Evolutionary conservation across 1,140 invertebrate genomes (phyloP), one percentile per base, ranked within the genome.

Genomic region (Ericerus pela): DNA sequence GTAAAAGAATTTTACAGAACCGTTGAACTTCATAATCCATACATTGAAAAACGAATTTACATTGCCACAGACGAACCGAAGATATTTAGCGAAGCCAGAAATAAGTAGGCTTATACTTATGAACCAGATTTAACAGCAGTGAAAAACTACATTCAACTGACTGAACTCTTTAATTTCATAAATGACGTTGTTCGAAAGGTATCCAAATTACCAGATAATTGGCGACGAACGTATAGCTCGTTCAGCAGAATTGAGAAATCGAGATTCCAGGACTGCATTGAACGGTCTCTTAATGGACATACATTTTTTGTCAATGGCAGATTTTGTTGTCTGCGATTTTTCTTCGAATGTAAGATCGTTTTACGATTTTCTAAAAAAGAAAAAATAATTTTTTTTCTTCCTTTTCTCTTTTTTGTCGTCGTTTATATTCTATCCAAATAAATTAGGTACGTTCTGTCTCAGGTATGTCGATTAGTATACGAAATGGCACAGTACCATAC

Each of bases 391-490:
- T n/a, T n/a, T n/a, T n/a, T n/a, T n/a, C n/a, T n/a, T n/a, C n/a
- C n/a, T n/a, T n/a, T n/a, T n/a, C n/a, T n/a, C n/a, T n/a, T n/a
- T n/a, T n/a, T n/a, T n/a, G n/a, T n/a, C 30, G 30, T 33, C 30
- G 30, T 10, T 8, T n/a, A 10, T n/a, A n/a, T 33, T 33, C 8
- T 33, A 10, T n/a, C 30, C 8, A n/a, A 33, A 33, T 33, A 8
- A 33, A 33, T 33, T n/a, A n/a, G n/a, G 30, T 33, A 33, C n/a
- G 30, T 8, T 10, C 8, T 10, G n/a, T 33, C 91, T 55, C 92
- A 96, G 78, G 88, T 96, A 22, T 96, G 93, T 66, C 79, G 93
- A n/a, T 80, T 96, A 4, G 92, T 92, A 0, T 97, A 96, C 69
- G 93, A 97, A 72, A 79, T 96, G 54, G 96, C 96, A 90, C 92